These are phyloP conservation scores for Mionectes olivaceus DNA, from an alignment of 2,797 vertebrate genomes.

Conservation along the genomic window DNA sequence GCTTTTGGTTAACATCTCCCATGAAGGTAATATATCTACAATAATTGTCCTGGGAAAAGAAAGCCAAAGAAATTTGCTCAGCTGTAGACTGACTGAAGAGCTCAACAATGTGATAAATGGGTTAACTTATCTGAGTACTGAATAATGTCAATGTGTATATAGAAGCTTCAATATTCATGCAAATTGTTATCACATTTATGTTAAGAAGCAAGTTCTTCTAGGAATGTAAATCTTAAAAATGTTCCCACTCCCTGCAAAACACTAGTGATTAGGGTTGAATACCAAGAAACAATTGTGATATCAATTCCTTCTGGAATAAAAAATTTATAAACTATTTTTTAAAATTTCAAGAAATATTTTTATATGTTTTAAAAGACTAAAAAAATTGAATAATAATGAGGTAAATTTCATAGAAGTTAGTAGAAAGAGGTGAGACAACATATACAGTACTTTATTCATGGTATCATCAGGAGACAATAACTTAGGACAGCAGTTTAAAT, in stretches of 20 bases:
- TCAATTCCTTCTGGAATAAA: not conserved
- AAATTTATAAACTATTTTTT: not conserved
- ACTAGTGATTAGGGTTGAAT: not conserved
- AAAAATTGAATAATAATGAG: not conserved
- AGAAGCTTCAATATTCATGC: not conserved
- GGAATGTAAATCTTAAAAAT: not conserved
- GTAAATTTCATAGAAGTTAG: not conserved
- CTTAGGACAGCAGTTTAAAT: not conserved
- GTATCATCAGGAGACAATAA: not conserved
- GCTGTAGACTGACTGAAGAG: conserved; percentile 26
- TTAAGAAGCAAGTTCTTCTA: not conserved
- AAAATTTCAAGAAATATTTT: not conserved
- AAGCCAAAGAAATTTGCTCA: conserved; percentile 35
- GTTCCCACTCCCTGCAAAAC: not conserved
- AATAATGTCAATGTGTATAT: not conserved
- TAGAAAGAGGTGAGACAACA: not conserved
- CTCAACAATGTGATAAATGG: conserved; percentile 8
- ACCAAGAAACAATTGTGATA: not conserved
- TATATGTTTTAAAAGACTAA: not conserved
- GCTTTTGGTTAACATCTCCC: conserved; percentile 52
- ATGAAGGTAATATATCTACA: conserved; percentile 49
- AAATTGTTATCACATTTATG: conserved; percentile 20
- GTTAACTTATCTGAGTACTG: conserved; percentile 10
- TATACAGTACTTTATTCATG: not conserved
- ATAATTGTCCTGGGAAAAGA: conserved; percentile 43